Conservation (phyloP, 2,113 vertebrate genomes). For the Alouatta palliata region DNA sequence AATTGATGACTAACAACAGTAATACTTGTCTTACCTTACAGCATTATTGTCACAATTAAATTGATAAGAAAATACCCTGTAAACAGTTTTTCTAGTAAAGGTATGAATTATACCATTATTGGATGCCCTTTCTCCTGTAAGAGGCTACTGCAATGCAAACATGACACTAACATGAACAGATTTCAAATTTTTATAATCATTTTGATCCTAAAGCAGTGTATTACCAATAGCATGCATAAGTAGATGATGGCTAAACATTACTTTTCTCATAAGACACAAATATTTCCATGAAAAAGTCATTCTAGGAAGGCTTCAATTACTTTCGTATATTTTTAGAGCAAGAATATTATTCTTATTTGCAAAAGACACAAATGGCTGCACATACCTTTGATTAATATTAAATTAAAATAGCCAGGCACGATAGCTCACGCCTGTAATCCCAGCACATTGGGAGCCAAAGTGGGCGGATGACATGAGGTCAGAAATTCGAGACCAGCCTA, state of each 20-base stretch:
- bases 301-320: slow-evolving; percentile 16
- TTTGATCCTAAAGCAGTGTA: not conserved
- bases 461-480: not conserved
- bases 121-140: not conserved
- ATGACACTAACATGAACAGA: not conserved
- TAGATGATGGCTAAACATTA: not conserved
- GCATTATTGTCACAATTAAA: not conserved
- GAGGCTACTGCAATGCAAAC: not conserved
- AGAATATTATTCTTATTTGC: not conserved
- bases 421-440: no score
- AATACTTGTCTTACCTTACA: not conserved
- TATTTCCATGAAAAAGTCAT: slow-evolving; percentile 5
- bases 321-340: slow-evolving; percentile 13
- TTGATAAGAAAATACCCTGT: not conserved
- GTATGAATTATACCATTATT: not conserved
- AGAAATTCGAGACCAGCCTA: not conserved
- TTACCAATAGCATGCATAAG: not conserved
- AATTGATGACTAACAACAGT: not conserved
- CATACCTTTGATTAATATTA: not conserved
- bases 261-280: not conserved
- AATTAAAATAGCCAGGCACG: not conserved
- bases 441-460: no score
- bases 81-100: not conserved
- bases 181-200: slow-evolving; percentile 15
- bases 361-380: not conserved